Evolutionary conservation across 2,113 vertebrate genomes (phyloP).

Genomic region (Ia io): DNA sequence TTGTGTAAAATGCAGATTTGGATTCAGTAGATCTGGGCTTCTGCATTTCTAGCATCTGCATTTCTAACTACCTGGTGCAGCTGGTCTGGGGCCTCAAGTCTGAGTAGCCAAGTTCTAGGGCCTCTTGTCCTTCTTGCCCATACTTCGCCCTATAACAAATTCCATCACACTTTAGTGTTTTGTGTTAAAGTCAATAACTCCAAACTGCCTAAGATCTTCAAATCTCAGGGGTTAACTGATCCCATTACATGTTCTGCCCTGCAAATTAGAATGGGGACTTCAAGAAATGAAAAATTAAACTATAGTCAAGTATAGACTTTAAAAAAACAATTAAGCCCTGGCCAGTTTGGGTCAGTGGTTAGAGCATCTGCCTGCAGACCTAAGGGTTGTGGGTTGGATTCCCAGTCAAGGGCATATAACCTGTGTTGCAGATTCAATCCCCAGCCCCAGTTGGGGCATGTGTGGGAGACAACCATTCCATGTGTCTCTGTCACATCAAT

Average conservation of each 20-base stretch:
- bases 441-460: too few species aligned
- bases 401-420: too few species aligned
- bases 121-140: neutral
- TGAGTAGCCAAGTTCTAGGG: neutral
- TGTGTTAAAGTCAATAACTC: neutral
- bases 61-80: neutral
- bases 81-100: neutral
- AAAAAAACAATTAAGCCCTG: neutral
- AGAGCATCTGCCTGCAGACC: too few species aligned
- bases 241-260: neutral
- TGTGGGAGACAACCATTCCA: too few species aligned
- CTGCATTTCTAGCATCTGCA: neutral
- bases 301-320: neutral
- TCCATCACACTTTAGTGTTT: neutral
- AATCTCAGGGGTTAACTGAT: neutral
- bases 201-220: neutral
- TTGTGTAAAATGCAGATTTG: neutral
- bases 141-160: neutral
- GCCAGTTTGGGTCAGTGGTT: too few species aligned
- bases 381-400: too few species aligned
- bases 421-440: too few species aligned
- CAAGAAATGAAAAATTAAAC: constrained; percentile 5
- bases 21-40: neutral
- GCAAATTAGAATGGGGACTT: neutral
- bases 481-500: too few species aligned